Percentiles rank a stretch among this genome's conserved stretches.
These are phyloP conservation scores for Geotrypetes seraphini DNA, from an alignment of 2,797 vertebrate genomes.

Conservation along the genomic window DNA sequence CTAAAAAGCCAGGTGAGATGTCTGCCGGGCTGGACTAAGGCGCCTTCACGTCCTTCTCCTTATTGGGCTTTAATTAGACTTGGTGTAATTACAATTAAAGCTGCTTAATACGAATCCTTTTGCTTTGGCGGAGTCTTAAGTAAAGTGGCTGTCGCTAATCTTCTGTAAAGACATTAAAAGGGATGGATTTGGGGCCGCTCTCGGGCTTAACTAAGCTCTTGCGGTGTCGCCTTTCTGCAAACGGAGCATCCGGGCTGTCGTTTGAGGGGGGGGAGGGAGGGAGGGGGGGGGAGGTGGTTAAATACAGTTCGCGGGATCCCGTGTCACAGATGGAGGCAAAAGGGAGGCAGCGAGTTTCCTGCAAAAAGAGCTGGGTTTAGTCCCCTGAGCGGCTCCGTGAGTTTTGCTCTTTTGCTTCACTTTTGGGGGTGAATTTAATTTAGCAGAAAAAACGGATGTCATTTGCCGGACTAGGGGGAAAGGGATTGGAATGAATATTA, in stretches of 20 bases:
- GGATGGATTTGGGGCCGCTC: constrained; percentile 15
- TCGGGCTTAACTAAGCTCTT: too few relatives aligned
- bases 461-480: too few relatives aligned
- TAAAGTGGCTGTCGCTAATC: constrained; percentile 49
- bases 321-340: not conserved
- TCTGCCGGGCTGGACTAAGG: too few relatives aligned
- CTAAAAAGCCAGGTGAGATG: too few relatives aligned
- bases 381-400: too few relatives aligned
- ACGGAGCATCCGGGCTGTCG: not conserved
- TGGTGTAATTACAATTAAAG: constrained; percentile 67
- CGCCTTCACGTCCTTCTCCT: too few relatives aligned
- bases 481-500: too few relatives aligned
- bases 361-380: not conserved
- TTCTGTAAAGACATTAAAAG: constrained; percentile 45
- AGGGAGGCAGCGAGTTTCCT: constrained; percentile 1
- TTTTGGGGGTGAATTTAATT: too few relatives aligned
- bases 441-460: too few relatives aligned
- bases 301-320: not conserved
- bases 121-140: constrained; percentile 49
- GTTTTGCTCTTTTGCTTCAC: too few relatives aligned
- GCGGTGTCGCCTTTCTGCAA: too few relatives aligned
- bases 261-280: not conserved
- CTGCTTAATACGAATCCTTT: constrained; percentile 44
- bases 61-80: too few relatives aligned
- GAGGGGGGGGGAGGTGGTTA: not conserved